A percentile compares a stretch with the other conserved stretches of the same genome.
Conservation (phyloP, 2,797 vertebrate genomes). For the Lophius americanus region DNA sequence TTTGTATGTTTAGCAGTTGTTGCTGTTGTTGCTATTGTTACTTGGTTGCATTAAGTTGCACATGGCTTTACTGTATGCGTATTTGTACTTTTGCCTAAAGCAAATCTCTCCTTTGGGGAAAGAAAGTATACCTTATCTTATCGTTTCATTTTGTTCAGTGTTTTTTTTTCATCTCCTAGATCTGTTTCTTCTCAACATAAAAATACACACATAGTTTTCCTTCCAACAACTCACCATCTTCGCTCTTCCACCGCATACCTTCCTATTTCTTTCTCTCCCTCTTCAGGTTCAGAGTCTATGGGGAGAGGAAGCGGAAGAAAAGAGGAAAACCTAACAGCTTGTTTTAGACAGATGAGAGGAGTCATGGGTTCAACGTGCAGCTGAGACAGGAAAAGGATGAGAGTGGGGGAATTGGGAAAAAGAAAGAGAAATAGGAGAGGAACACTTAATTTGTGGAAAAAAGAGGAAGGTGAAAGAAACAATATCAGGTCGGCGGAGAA, state of each 20-base stretch:
- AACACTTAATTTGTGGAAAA: slow-evolving; percentile 5
- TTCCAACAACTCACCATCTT: neutral
- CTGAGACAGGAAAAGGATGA: slow-evolving; percentile 35
- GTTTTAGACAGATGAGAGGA: slow-evolving; percentile 35
- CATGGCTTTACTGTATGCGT: too few species aligned
- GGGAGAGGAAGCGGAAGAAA: slow-evolving; percentile 50
- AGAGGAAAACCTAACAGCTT: slow-evolving; percentile 51
- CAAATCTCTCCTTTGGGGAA: too few species aligned
- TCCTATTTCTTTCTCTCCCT: slow-evolving; percentile 3
- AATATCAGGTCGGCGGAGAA: neutral
- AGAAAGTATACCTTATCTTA: too few species aligned
- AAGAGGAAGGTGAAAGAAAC: neutral
- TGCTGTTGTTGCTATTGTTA: too few species aligned
- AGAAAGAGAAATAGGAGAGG: slow-evolving; percentile 10
- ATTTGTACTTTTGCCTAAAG: too few species aligned
- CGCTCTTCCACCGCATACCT: neutral
- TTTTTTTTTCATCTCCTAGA: neutral
- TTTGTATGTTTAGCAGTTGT: neutral
- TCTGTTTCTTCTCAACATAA: neutral
- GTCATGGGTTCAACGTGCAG: slow-evolving; percentile 31
- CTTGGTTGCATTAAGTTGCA: too few species aligned
- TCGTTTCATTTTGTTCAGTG: too few species aligned
- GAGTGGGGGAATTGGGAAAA: neutral
- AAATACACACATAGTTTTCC: neutral
- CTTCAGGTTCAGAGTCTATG: slow-evolving; percentile 26